A percentile compares a stretch with the other conserved stretches of the same genome.
phyloP scores from a whole-genome alignment of 2,888 invertebrate species.

The Xestia sexstrigata region DNA sequence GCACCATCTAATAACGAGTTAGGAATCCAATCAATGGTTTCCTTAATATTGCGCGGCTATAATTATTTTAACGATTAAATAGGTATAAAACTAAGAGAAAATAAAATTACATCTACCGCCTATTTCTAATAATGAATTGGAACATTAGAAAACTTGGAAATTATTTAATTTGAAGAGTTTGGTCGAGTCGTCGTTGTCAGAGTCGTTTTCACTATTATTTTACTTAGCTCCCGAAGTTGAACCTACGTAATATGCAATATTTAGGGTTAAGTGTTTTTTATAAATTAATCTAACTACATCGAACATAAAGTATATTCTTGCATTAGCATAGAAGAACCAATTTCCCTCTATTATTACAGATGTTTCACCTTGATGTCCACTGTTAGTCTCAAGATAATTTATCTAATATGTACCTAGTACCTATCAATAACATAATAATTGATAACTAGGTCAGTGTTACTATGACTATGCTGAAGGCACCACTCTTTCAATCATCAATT shows the following conservation, averaged over 20 bases:
- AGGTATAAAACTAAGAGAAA: background rate
- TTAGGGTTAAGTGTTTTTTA: background rate
- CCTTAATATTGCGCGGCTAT: background rate
- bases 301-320: background rate
- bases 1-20: background rate
- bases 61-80: background rate
- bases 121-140: background rate
- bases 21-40: background rate
- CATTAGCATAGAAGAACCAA: background rate
- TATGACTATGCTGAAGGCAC: slow-evolving; percentile 23
- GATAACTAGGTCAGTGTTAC: slow-evolving; percentile 58
- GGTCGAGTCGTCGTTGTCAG: too few species aligned
- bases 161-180: background rate
- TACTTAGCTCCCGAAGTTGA: too few species aligned
- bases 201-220: too few species aligned
- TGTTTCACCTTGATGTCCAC: slow-evolving; percentile 52
- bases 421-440: slow-evolving; percentile 57
- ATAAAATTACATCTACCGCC: slow-evolving; percentile 25
- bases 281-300: background rate
- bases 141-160: too few species aligned
- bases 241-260: background rate
- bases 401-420: slow-evolving; percentile 51
- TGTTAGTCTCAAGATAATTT: slow-evolving; percentile 52
- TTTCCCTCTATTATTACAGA: slow-evolving; percentile 35
- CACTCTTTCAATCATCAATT: background rate